A percentile compares a stretch with the other conserved stretches of the same genome.
phyloP scores from a whole-genome alignment of 2,797 vertebrate genomes.

The Hippocampus kuda region DNA sequence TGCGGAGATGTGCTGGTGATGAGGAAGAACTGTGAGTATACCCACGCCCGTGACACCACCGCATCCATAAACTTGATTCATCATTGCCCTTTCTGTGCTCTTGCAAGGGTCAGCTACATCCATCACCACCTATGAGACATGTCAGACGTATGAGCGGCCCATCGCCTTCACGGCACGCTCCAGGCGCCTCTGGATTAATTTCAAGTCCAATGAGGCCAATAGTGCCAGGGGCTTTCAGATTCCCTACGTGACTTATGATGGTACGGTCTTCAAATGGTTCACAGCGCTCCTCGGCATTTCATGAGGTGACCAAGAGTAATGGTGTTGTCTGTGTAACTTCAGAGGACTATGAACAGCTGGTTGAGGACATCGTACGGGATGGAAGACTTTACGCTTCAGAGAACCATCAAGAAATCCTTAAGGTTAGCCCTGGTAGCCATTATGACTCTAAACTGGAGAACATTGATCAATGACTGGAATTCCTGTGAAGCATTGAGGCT shows the following conservation, averaged over 20 bases:
- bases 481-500: neutral
- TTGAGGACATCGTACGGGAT: conserved; percentile 94
- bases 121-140: conserved; percentile 97
- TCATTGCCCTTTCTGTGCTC: conserved; percentile 8
- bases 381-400: conserved; percentile 94
- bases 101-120: conserved; percentile 84
- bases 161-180: conserved; percentile 97
- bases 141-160: conserved; percentile 94
- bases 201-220: conserved; percentile 95
- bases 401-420: conserved; percentile 98
- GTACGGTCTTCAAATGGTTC: conserved; percentile 46
- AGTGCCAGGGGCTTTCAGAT: conserved; percentile 95
- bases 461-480: neutral
- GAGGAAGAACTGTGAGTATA: conserved; percentile 94
- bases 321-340: conserved; percentile 20
- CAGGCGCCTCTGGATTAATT: conserved; percentile 94
- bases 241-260: conserved; percentile 94
- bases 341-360: conserved; percentile 98
- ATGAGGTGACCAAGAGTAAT: neutral
- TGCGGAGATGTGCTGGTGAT: conserved; percentile 96
- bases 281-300: neutral
- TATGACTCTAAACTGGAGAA: neutral
- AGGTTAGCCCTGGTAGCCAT: conserved; percentile 62
- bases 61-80: conserved; percentile 11
- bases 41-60: neutral